phyloP scores from a whole-genome alignment of 2,888 invertebrate species.

The Apoda limacodes region DNA sequence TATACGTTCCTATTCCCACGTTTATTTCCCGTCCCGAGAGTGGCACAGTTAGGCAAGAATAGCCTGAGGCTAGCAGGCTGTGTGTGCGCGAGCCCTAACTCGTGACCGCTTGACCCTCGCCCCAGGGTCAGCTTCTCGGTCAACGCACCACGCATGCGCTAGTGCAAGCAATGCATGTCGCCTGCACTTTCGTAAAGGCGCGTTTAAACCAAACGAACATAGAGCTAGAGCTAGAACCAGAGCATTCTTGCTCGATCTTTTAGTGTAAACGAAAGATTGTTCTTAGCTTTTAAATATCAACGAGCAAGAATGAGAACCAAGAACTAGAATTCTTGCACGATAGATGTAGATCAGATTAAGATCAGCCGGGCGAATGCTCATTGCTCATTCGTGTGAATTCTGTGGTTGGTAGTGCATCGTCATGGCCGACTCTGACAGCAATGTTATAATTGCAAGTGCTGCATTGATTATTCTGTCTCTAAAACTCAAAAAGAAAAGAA shows the following conservation, averaged over 20 bases:
- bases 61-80: too few species aligned
- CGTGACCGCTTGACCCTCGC: too few species aligned
- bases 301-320: slow-evolving; percentile 5
- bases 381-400: slow-evolving; percentile 16
- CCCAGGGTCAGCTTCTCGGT: too few species aligned
- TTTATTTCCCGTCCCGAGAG: too few species aligned
- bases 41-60: too few species aligned
- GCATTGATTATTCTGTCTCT: slow-evolving; percentile 18
- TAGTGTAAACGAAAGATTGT: slow-evolving; percentile 13
- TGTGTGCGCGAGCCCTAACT: too few species aligned
- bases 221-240: slow-evolving; percentile 13
- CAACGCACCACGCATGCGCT: too few species aligned
- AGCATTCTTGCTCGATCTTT: slow-evolving; percentile 13
- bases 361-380: slow-evolving; percentile 3
- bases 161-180: background rate
- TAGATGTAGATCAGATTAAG: slow-evolving; percentile 2
- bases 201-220: slow-evolving; percentile 10
- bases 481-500: slow-evolving; percentile 19
- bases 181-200: slow-evolving; percentile 3
- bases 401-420: slow-evolving; percentile 18
- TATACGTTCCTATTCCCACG: too few species aligned
- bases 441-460: slow-evolving; percentile 20
- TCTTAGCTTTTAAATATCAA: background rate
- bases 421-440: slow-evolving; percentile 19
- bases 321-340: background rate